These are phyloP conservation scores for Drosophila mauritiana DNA, from an alignment of 1,140 invertebrate species.

Conservation along the genomic window DNA sequence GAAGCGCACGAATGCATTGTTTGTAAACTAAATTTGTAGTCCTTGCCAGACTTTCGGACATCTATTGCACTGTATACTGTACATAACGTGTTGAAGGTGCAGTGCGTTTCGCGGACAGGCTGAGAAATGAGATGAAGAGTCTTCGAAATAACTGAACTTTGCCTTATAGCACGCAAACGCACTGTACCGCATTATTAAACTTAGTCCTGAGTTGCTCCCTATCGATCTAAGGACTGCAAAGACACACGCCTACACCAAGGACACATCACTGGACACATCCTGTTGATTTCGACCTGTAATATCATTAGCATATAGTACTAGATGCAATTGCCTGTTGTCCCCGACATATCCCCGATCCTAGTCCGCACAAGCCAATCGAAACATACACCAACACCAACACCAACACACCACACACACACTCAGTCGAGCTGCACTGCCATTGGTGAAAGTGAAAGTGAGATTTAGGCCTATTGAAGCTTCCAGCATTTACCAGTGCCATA, in stretches of 20 bases:
- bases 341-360: constrained; percentile 17
- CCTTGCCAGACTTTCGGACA: constrained; percentile 18
- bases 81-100: constrained; percentile 36
- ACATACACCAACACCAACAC: too few species aligned
- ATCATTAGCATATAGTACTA: constrained; percentile 46
- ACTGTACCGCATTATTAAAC: constrained; percentile 17
- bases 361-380: constrained; percentile 8
- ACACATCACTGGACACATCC: constrained; percentile 7
- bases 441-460: constrained; percentile 47
- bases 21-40: constrained; percentile 38
- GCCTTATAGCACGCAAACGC: not conserved
- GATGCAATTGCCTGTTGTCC: constrained; percentile 21
- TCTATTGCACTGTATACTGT: constrained; percentile 44
- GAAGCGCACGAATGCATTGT: constrained; percentile 20
- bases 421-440: constrained; percentile 45
- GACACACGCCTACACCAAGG: constrained; percentile 7
- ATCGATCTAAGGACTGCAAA: constrained; percentile 38
- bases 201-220: constrained; percentile 34
- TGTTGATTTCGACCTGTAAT: constrained; percentile 18
- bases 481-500: constrained; percentile 54
- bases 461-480: constrained; percentile 52
- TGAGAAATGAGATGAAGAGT: too few species aligned
- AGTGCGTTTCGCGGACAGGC: constrained; percentile 26
- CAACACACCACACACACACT: constrained; percentile 6
- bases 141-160: not conserved